Percentiles rank a stretch among this genome's conserved stretches.
Conservation (phyloP, 2,888 invertebrate species). For the Hirtodrosophila duncani region DNA sequence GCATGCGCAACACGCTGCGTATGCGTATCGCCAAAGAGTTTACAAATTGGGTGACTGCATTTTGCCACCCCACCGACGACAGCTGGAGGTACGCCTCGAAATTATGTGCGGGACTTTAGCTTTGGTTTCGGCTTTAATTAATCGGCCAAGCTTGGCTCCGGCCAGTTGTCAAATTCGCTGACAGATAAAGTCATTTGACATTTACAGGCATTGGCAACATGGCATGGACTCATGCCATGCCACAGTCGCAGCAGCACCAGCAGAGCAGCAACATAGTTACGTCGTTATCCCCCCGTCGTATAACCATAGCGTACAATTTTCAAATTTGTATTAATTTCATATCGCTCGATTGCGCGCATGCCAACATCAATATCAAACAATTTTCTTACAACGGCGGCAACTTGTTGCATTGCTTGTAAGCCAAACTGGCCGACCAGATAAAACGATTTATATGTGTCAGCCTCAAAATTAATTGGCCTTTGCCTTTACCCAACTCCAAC, state of each 20-base stretch:
- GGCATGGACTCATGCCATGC: slow-evolving; percentile 27
- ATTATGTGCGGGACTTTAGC: not conserved
- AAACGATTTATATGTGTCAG: slow-evolving; percentile 70
- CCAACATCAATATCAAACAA: slow-evolving; percentile 29
- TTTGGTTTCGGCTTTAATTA: slow-evolving; percentile 56
- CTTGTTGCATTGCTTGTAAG: slow-evolving; percentile 55
- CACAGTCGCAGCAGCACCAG: not conserved
- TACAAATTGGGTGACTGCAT: slow-evolving; percentile 45
- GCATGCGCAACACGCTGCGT: no score
- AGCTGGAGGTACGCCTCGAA: slow-evolving; percentile 50
- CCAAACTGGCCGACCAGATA: slow-evolving; percentile 54
- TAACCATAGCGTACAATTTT: slow-evolving; percentile 43
- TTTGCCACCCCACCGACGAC: slow-evolving; percentile 40
- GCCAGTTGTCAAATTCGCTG: slow-evolving; percentile 68
- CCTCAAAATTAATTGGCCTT: slow-evolving; percentile 62
- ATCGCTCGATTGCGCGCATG: slow-evolving; percentile 41
- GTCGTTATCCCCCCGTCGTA: slow-evolving; percentile 1
- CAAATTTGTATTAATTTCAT: slow-evolving; percentile 69
- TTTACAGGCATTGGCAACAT: slow-evolving; percentile 66
- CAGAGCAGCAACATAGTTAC: no score
- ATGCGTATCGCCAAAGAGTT: slow-evolving; percentile 30
- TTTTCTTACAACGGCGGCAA: slow-evolving; percentile 34
- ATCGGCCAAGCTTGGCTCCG: slow-evolving; percentile 33
- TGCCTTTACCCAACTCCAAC: slow-evolving; percentile 81
- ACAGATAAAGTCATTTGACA: slow-evolving; percentile 73